These are phyloP conservation scores for Oreochromis spilurus DNA, from an alignment of 2,113 vertebrate genomes.

Conservation along the genomic window DNA sequence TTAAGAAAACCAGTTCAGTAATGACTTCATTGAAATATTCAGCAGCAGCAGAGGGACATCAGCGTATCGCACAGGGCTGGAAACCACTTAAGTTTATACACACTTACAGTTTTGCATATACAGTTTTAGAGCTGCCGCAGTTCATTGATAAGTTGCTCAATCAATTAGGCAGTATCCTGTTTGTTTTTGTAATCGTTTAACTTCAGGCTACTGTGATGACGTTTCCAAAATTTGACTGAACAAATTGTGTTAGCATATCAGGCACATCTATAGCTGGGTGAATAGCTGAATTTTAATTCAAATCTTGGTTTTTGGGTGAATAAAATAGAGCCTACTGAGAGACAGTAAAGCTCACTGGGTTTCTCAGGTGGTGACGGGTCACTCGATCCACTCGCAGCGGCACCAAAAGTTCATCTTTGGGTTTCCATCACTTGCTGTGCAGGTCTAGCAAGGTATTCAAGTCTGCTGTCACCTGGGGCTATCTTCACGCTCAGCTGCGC, in stretches of 20 bases:
- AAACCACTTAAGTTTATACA: background rate
- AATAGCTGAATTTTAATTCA: background rate
- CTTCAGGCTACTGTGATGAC: background rate
- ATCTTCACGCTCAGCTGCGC: background rate
- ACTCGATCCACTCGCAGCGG: background rate
- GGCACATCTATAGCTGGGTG: background rate
- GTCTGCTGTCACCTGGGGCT: background rate
- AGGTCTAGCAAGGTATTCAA: background rate
- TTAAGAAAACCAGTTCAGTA: background rate
- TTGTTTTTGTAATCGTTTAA: background rate
- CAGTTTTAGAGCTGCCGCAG: background rate
- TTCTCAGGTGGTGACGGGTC: background rate
- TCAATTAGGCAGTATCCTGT: background rate
- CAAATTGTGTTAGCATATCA: background rate
- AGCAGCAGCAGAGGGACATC: background rate
- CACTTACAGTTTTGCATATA: background rate
- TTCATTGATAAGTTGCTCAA: background rate
- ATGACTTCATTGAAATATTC: background rate
- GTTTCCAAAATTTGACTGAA: background rate
- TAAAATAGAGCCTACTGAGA: background rate
- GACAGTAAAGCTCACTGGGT: background rate
- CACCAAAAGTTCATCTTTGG: no score
- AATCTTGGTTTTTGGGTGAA: background rate
- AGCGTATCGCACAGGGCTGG: background rate
- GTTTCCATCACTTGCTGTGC: background rate